A percentile compares a stretch with the other conserved stretches of the same genome.
Conservation (phyloP, 2,113 vertebrate species). For the Cephalophus harveyi region DNA sequence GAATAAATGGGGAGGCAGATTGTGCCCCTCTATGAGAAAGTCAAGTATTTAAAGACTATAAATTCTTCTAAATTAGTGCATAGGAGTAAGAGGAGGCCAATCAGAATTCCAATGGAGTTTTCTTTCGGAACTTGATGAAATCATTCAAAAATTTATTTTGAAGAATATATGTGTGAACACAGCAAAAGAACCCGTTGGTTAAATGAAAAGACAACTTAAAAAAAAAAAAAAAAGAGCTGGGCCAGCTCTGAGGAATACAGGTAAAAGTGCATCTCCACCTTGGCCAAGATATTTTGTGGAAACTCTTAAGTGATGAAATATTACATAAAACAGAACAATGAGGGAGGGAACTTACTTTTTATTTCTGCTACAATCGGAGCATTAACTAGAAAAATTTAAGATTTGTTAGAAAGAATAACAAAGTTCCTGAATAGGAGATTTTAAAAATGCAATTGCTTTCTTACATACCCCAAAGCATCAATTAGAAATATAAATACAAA, state of each 20-base stretch:
- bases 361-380: background rate
- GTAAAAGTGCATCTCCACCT: background rate
- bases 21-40: no score
- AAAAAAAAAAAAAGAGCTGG: background rate
- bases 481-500: conserved; percentile 25
- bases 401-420: background rate
- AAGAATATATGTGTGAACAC: no score
- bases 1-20: no score
- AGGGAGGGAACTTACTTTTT: background rate
- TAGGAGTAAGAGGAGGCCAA: no score
- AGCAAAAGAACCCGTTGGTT: no score
- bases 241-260: background rate
- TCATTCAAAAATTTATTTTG: no score
- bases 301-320: background rate
- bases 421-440: background rate
- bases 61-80: no score
- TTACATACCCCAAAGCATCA: background rate
- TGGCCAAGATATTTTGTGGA: background rate
- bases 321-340: background rate
- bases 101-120: no score
- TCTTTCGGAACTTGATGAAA: no score
- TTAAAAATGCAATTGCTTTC: background rate
- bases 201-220: no score
- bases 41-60: no score
- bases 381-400: background rate